Percentiles rank a stretch among this genome's conserved stretches.
Evolutionary conservation across 2,888 invertebrate genomes (phyloP).

Genomic region (Cheilosia scutellata): DNA sequence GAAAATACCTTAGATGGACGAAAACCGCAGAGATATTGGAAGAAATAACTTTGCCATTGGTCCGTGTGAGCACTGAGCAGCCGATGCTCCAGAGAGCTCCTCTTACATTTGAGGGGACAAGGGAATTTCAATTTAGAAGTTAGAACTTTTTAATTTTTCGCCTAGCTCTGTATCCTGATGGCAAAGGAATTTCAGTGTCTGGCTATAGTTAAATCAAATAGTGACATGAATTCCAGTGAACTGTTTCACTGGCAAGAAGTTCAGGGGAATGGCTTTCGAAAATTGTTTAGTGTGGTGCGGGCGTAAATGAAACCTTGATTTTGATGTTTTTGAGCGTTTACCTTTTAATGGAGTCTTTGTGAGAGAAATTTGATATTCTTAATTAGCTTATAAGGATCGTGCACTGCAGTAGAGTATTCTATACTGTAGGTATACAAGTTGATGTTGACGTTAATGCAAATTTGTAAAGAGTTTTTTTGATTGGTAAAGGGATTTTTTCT

Average conservation of each 20-base stretch:
- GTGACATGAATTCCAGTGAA: constrained; percentile 45
- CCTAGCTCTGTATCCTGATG: constrained; percentile 44
- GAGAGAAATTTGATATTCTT: too few species aligned
- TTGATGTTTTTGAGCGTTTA: too few species aligned
- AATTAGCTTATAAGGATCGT: too few species aligned
- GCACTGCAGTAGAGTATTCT: too few species aligned
- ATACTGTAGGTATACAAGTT: too few species aligned
- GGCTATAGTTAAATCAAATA: constrained; percentile 63
- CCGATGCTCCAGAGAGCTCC: constrained; percentile 14
- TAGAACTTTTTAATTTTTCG: constrained; percentile 61
- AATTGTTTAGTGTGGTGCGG: background rate
- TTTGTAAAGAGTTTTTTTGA: too few species aligned
- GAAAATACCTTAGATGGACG: constrained; percentile 52
- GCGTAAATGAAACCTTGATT: background rate
- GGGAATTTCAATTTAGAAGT: constrained; percentile 68
- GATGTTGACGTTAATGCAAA: too few species aligned
- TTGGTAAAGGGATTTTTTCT: too few species aligned
- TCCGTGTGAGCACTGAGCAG: background rate
- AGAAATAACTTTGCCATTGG: constrained; percentile 52
- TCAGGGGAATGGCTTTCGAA: background rate
- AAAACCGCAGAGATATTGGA: constrained; percentile 56
- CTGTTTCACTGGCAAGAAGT: constrained; percentile 21
- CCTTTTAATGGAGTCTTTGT: too few species aligned
- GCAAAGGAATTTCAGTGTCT: constrained; percentile 66
- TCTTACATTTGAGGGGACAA: constrained; percentile 33